Conservation (phyloP, 2,888 invertebrate species). For the Drosophila conformis region DNA sequence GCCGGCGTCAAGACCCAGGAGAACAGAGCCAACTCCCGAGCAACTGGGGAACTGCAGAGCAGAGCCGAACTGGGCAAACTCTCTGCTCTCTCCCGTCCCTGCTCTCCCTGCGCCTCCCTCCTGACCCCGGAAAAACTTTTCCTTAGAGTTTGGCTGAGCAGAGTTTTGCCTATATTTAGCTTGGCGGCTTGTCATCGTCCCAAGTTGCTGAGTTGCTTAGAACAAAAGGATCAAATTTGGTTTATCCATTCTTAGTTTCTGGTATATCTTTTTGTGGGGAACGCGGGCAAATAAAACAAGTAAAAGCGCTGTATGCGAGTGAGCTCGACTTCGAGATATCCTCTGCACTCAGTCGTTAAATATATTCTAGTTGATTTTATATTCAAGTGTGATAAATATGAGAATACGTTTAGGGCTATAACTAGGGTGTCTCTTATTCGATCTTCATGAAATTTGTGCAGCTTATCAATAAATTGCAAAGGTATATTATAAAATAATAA, state of each 20-base stretch:
- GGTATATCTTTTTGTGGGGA: background rate
- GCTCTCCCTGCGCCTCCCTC: background rate
- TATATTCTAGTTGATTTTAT: background rate
- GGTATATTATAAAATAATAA: background rate
- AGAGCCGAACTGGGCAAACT: slow-evolving; percentile 15
- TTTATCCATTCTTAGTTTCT: slow-evolving; percentile 9
- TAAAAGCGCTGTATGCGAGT: background rate
- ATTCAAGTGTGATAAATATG: background rate
- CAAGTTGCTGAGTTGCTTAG: slow-evolving; percentile 53
- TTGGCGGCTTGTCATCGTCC: slow-evolving; percentile 38
- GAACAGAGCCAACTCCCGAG: slow-evolving; percentile 25
- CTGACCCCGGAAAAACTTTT: slow-evolving; percentile 52
- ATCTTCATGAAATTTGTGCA: background rate
- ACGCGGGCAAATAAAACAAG: background rate
- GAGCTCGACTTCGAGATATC: background rate
- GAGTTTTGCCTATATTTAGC: slow-evolving; percentile 66
- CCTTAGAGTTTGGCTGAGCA: slow-evolving; percentile 48
- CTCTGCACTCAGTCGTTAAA: background rate
- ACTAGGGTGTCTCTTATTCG: background rate
- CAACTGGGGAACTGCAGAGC: slow-evolving; percentile 26
- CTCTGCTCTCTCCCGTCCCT: background rate
- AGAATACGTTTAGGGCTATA: background rate
- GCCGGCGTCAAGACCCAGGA: slow-evolving; percentile 52
- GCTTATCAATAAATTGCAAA: background rate
- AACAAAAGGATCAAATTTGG: slow-evolving; percentile 65